Conservation (phyloP, 23 tunicate genomes). For the Clavelina lepadiformis region DNA sequence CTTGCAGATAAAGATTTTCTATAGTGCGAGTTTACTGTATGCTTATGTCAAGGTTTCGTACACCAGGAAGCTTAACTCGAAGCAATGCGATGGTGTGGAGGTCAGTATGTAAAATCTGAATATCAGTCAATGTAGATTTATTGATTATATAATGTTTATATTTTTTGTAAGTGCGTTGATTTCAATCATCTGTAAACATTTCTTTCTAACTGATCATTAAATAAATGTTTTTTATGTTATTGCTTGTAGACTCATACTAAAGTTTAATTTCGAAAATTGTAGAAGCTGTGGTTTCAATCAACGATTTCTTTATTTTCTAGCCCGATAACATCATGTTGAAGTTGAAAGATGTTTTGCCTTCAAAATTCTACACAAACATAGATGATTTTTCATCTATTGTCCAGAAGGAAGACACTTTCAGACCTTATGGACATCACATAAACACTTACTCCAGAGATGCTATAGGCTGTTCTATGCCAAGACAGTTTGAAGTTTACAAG, state of each 20-base stretch:
- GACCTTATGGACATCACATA: conserved; percentile 66
- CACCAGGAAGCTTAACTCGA: conserved; percentile 39
- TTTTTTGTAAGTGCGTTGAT: too few species aligned
- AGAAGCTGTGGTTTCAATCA: too few species aligned
- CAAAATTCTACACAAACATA: conserved; percentile 27
- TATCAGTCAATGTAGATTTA: too few species aligned
- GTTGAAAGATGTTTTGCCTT: conserved; percentile 57
- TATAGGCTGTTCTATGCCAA: conserved; percentile 8
- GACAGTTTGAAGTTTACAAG: conserved; percentile 49
- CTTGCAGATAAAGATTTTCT: conserved; percentile 46
- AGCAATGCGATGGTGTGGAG: conserved; percentile 53
- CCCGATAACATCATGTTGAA: conserved; percentile 54
- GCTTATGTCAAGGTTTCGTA: conserved; percentile 34
- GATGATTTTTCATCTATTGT: conserved; percentile 63
- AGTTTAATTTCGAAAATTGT: too few species aligned
- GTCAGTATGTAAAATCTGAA: too few species aligned
- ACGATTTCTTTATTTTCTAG: conserved; percentile 20
- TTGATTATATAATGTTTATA: too few species aligned
- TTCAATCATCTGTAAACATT: too few species aligned
- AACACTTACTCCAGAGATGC: conserved; percentile 31
- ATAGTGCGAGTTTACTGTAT: conserved; percentile 52
- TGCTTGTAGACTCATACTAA: too few species aligned
- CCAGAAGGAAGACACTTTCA: conserved; percentile 32
- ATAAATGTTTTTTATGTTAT: too few species aligned
- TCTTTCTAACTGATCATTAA: too few species aligned